phyloP scores from a whole-genome alignment of 2,888 invertebrate species.

The Graphium colonna region DNA sequence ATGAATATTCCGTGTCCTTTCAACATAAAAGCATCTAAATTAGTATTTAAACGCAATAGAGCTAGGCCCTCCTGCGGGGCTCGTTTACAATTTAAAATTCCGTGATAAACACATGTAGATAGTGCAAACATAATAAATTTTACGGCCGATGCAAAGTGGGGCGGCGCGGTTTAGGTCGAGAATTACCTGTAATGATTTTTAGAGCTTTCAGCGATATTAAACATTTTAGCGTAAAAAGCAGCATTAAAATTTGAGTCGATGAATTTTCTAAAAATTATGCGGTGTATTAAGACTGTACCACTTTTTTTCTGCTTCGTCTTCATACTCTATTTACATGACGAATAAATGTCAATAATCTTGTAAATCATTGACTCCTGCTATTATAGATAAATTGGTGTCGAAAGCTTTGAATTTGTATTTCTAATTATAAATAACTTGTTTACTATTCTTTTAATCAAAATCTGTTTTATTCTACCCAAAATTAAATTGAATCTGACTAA shows the following conservation, averaged over 20 bases:
- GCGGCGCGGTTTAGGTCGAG: conserved; percentile 38
- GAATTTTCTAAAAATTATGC: neutral
- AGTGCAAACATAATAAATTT: conserved; percentile 64
- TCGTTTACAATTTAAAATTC: conserved; percentile 75
- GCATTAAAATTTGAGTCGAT: neutral
- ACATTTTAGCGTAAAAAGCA: neutral
- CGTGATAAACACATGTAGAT: conserved; percentile 72
- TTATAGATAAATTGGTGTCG: too few relatives aligned
- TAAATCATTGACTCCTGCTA: too few relatives aligned
- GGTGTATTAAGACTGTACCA: neutral
- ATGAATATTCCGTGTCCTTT: too few relatives aligned
- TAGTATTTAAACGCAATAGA: conserved; percentile 35
- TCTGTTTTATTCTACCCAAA: too few relatives aligned
- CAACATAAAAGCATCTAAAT: conserved; percentile 37
- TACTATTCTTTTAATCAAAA: neutral
- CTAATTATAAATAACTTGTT: neutral
- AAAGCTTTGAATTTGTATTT: too few relatives aligned
- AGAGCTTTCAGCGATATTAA: neutral
- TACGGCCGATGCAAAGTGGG: conserved; percentile 42
- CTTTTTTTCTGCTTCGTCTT: too few relatives aligned
- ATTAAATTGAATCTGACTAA: too few relatives aligned
- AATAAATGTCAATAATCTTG: too few relatives aligned
- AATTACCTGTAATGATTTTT: conserved; percentile 38
- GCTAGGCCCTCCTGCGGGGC: conserved; percentile 35
- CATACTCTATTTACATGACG: too few relatives aligned